These are phyloP conservation scores for Psilopsiagon aurifrons DNA, from an alignment of 2,113 vertebrate species.

Conservation along the genomic window DNA sequence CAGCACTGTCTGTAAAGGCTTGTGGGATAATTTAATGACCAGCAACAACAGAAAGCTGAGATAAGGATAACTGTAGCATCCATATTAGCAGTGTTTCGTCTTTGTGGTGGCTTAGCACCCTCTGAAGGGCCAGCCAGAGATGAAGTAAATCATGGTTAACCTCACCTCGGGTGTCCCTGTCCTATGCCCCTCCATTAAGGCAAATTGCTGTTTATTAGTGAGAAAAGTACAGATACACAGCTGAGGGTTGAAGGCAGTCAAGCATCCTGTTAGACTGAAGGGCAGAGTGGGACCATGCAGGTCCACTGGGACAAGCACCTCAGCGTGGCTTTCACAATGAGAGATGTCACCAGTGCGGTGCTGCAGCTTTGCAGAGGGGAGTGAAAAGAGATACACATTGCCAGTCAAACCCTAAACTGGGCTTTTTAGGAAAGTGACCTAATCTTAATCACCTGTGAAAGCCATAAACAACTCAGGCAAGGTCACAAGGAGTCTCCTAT, in stretches of 20 bases:
- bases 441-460: background rate
- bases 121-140: background rate
- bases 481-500: background rate
- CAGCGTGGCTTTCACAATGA: background rate
- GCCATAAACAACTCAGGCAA: background rate
- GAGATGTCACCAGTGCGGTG: background rate
- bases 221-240: background rate
- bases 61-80: background rate
- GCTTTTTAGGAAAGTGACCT: background rate
- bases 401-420: background rate
- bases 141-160: background rate
- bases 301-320: background rate
- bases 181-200: background rate
- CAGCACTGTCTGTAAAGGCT: background rate
- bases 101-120: background rate
- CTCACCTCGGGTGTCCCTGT: background rate
- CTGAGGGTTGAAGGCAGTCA: background rate
- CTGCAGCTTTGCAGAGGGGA: background rate
- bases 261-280: background rate
- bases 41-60: constrained; percentile 45
- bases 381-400: background rate
- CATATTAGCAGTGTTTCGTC: background rate
- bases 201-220: background rate
- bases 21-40: constrained; percentile 60
- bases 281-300: background rate